Percentiles rank a stretch among this genome's conserved stretches.
These are phyloP conservation scores for Megaceryle maxima DNA, from an alignment of 2,113 vertebrate genomes.

Conservation along the genomic window DNA sequence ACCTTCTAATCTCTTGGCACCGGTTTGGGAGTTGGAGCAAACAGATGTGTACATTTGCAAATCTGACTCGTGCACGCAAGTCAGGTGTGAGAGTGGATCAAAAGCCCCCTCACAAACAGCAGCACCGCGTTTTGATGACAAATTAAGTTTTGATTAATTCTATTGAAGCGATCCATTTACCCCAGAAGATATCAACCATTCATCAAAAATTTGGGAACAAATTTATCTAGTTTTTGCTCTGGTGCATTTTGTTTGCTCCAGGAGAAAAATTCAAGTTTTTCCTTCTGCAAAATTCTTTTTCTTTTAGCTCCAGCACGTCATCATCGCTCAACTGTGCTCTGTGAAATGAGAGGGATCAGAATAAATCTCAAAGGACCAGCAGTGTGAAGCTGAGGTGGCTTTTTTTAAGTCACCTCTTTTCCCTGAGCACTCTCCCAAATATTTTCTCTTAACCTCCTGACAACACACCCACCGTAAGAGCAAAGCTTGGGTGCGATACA, in stretches of 20 bases:
- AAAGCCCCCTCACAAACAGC: background rate
- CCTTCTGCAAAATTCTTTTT: background rate
- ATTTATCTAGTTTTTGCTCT: background rate
- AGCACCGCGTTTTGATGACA: background rate
- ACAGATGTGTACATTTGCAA: background rate
- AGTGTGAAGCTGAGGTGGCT: background rate
- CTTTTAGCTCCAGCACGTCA: background rate
- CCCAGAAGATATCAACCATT: background rate
- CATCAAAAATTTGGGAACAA: background rate
- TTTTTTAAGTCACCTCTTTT: background rate
- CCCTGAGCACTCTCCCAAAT: background rate
- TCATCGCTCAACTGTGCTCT: background rate
- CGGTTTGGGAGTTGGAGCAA: background rate
- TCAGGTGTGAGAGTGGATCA: constrained; percentile 39
- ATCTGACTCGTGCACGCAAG: background rate
- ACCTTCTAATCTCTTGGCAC: constrained; percentile 46
- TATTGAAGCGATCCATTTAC: background rate
- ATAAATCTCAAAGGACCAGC: background rate
- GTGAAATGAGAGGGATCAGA: background rate
- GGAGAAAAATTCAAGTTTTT: background rate
- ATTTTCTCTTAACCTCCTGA: background rate
- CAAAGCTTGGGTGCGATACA: rapidly evolving
- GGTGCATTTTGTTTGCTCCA: background rate
- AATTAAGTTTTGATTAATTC: background rate
- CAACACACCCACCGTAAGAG: background rate